Conservation (phyloP, 2,113 vertebrate species). For the Tympanuchus pallidicinctus region DNA sequence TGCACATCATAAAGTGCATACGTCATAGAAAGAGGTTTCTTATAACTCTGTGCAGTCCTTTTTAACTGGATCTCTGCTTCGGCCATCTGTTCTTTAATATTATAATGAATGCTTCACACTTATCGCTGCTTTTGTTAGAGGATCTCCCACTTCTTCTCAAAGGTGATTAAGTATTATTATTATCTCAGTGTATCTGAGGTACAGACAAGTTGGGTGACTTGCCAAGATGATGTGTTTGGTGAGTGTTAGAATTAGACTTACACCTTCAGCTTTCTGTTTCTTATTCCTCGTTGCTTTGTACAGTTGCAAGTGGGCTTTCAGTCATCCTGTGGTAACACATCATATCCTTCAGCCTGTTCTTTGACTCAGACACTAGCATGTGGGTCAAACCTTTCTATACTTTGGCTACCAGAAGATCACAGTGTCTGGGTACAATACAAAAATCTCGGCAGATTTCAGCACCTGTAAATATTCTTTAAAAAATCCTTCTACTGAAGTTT, state of each 20-base stretch:
- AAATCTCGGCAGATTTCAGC: conserved; percentile 6
- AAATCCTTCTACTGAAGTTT: conserved; percentile 39
- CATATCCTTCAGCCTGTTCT: conserved; percentile 25
- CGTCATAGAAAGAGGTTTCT: conserved; percentile 60
- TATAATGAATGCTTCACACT: conserved; percentile 63
- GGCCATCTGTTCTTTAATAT: conserved; percentile 68
- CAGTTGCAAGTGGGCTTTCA: neutral
- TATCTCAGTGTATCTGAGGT: conserved; percentile 48
- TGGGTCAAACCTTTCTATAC: conserved; percentile 16
- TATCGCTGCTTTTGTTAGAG: conserved; percentile 44
- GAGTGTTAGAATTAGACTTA: neutral
- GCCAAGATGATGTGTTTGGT: conserved; percentile 20
- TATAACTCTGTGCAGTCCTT: conserved; percentile 43
- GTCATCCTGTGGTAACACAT: neutral
- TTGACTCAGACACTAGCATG: conserved; percentile 38
- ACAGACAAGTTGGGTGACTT: conserved; percentile 31
- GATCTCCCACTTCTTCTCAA: conserved; percentile 46
- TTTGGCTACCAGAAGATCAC: conserved; percentile 48
- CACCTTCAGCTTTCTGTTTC: conserved; percentile 6
- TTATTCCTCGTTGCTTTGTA: neutral
- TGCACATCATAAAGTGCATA: conserved; percentile 43
- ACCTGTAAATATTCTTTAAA: conserved; percentile 54
- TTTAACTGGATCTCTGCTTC: conserved; percentile 64
- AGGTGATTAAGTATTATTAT: conserved; percentile 50
- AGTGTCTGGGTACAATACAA: neutral